Evolutionary conservation across 1,140 invertebrate genomes (phyloP).

Genomic region (Colletes gigas): DNA sequence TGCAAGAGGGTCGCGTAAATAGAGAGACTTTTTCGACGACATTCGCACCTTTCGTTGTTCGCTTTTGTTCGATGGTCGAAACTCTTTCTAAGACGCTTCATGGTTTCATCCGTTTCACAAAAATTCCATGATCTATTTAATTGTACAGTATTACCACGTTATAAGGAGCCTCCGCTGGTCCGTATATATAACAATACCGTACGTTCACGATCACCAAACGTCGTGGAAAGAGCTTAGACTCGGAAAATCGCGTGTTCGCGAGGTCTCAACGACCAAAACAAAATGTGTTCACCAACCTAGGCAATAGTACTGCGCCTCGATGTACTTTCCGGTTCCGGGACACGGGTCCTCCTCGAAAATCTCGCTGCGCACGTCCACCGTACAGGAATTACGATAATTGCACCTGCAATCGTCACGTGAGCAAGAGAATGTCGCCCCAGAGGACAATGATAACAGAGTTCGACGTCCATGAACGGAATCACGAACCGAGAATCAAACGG

Average conservation of each 20-base stretch:
- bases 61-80: neutral
- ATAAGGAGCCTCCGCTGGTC: neutral
- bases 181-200: too few species aligned
- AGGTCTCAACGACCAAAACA: slow-evolving; percentile 3
- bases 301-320: slow-evolving; percentile 84
- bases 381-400: slow-evolving; percentile 77
- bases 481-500: slow-evolving; percentile 54
- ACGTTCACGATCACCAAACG: neutral
- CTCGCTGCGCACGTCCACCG: slow-evolving; percentile 78
- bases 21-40: slow-evolving; percentile 58
- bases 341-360: slow-evolving; percentile 84
- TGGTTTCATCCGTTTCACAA: too few species aligned
- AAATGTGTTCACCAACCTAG: slow-evolving; percentile 78
- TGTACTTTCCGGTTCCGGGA: slow-evolving; percentile 83
- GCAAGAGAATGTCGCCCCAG: slow-evolving; percentile 61
- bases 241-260: neutral
- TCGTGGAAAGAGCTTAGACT: slow-evolving; percentile 15
- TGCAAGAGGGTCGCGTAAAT: slow-evolving; percentile 1
- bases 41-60: slow-evolving; percentile 10
- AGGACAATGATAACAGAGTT: slow-evolving; percentile 30
- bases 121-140: too few species aligned
- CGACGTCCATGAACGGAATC: slow-evolving; percentile 38
- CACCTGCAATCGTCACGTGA: slow-evolving; percentile 76
- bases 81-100: slow-evolving; percentile 5
- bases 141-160: too few species aligned